Conservation (phyloP, 2,113 vertebrate genomes). For the Procavia capensis region DNA sequence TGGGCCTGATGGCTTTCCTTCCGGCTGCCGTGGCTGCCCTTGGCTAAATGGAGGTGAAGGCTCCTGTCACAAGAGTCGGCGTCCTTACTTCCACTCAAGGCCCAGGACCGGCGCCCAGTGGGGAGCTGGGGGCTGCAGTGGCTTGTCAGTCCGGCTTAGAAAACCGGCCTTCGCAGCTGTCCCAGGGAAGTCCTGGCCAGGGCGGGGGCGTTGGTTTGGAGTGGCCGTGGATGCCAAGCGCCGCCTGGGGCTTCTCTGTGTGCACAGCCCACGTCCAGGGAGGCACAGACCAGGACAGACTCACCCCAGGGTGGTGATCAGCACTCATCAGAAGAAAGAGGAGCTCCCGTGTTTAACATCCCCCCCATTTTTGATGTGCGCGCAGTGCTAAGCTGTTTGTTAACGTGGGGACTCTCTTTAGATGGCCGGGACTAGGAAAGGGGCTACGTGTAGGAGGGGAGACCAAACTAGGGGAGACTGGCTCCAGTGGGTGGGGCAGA, state of each 20-base stretch:
- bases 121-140: not conserved
- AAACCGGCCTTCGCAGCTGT: not conserved
- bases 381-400: not conserved
- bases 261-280: too few relatives aligned
- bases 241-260: not conserved
- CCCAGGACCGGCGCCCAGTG: too few relatives aligned
- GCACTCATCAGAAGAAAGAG: not conserved
- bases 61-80: accelerated
- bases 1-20: not conserved
- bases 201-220: accelerated
- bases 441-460: not conserved
- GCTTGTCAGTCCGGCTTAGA: not conserved
- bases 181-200: accelerated
- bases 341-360: accelerated
- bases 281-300: too few relatives aligned
- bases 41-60: not conserved
- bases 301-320: not conserved
- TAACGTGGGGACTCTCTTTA: not conserved
- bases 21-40: not conserved
- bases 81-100: not conserved
- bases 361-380: not conserved
- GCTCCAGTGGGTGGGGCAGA: too few relatives aligned
- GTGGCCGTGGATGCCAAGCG: accelerated
- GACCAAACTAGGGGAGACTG: not conserved
- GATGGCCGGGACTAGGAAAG: accelerated